These are phyloP conservation scores for Hydropsyche tenuis DNA, from an alignment of 1,140 invertebrate genomes.

Conservation along the genomic window DNA sequence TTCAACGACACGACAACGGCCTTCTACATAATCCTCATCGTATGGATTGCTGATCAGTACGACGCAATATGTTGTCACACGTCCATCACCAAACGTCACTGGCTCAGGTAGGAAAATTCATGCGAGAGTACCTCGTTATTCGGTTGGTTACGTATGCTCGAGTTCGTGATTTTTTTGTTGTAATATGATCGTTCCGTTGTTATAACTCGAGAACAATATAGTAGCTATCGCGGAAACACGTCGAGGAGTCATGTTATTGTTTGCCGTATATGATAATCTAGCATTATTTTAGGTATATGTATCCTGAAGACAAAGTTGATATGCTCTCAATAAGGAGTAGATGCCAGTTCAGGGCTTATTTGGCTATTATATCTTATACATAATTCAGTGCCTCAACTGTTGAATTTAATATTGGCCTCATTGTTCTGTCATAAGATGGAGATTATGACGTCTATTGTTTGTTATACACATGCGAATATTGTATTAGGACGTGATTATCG, in stretches of 20 bases:
- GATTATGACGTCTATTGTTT: slow-evolving; percentile 29
- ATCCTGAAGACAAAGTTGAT: slow-evolving; percentile 13
- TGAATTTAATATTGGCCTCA: slow-evolving; percentile 18
- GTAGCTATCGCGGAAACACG: not conserved
- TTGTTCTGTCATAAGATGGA: slow-evolving; percentile 20
- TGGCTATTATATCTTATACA: slow-evolving; percentile 8
- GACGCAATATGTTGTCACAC: slow-evolving; percentile 98
- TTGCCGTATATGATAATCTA: not conserved
- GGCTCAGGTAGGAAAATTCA: slow-evolving; percentile 80
- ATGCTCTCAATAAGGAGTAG: slow-evolving; percentile 10
- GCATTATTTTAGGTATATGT: slow-evolving; percentile 3
- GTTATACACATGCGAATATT: not conserved
- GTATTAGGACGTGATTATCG: not conserved
- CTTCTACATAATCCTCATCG: slow-evolving; percentile 98
- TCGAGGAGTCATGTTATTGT: not conserved
- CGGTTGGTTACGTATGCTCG: too few species aligned
- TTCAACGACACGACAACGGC: slow-evolving; percentile 99
- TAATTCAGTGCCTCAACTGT: not conserved
- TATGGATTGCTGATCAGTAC: slow-evolving; percentile 99
- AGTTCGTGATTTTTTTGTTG: not conserved
- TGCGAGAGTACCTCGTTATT: too few species aligned
- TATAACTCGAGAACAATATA: not conserved
- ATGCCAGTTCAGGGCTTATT: slow-evolving; percentile 23
- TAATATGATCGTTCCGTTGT: not conserved
- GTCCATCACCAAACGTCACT: slow-evolving; percentile 92